Conservation (phyloP, 2,797 vertebrate genomes). For the Cyprinodon diabolis region DNA sequence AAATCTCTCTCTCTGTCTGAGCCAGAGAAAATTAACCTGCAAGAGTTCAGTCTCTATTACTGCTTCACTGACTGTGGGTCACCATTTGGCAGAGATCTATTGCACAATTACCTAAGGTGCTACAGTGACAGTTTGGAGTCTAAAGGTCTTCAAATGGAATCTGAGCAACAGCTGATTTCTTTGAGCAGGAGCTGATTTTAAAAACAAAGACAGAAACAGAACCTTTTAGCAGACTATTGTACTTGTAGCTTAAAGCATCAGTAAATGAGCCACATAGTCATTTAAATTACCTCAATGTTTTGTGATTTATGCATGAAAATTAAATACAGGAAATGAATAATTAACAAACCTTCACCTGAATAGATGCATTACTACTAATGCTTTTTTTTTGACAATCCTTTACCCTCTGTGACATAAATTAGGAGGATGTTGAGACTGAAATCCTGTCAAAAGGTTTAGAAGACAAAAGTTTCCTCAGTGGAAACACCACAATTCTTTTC, state of each 20-base stretch:
- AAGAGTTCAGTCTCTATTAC: conserved; percentile 55
- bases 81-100: conserved; percentile 76
- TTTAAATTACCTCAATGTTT: conserved; percentile 19
- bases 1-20: conserved; percentile 47
- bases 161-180: conserved; percentile 42
- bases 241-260: conserved; percentile 25
- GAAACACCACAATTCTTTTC: conserved; percentile 74
- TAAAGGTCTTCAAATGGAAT: conserved; percentile 54
- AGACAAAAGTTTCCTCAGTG: conserved; percentile 71
- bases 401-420: conserved; percentile 31
- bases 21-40: conserved; percentile 64
- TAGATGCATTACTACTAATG: too few relatives aligned
- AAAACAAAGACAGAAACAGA: conserved; percentile 37
- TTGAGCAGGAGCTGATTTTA: conserved; percentile 25
- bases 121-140: conserved; percentile 55
- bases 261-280: conserved; percentile 1
- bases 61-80: conserved; percentile 55
- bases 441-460: conserved; percentile 56
- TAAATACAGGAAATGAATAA: not conserved
- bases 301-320: conserved; percentile 23
- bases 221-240: conserved; percentile 28
- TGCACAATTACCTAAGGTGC: conserved; percentile 70
- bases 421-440: conserved; percentile 47
- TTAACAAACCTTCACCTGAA: too few relatives aligned
- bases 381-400: conserved; percentile 1